phyloP scores from a whole-genome alignment of 2,797 vertebrate genomes.

The Macropus fuliginosus region DNA sequence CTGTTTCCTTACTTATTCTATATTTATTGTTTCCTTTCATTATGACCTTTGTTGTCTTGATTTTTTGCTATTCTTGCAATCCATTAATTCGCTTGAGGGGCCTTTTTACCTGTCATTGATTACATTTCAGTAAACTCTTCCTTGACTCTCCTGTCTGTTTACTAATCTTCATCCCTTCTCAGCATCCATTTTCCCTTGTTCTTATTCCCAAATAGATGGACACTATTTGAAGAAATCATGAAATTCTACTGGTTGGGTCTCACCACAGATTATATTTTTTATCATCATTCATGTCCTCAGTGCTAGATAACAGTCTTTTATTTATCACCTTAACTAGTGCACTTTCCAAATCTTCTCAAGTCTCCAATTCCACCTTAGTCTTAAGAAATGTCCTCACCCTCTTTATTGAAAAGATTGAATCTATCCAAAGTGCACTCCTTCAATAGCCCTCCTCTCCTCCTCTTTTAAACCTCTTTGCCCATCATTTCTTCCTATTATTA shows the following conservation, averaged over 20 bases:
- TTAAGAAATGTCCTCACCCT: neutral
- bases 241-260: neutral
- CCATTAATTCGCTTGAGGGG: neutral
- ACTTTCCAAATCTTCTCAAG: neutral
- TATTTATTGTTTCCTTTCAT: neutral
- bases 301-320: no score
- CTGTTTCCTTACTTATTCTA: no score
- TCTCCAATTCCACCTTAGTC: neutral
- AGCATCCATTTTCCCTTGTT: neutral
- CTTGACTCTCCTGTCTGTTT: neutral
- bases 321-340: neutral
- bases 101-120: neutral
- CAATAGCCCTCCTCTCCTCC: neutral
- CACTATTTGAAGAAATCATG: neutral
- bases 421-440: neutral
- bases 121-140: neutral
- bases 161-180: neutral
- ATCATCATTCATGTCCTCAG: no score
- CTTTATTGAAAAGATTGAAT: neutral
- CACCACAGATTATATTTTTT: neutral
- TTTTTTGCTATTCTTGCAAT: neutral
- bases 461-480: neutral
- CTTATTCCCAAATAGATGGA: neutral
- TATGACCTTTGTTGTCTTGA: neutral
- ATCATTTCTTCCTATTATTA: neutral